Percentiles rank a stretch among this genome's conserved stretches.
These are phyloP conservation scores for Procambarus clarkii DNA, from an alignment of 1,140 invertebrate genomes.

Conservation along the genomic window DNA sequence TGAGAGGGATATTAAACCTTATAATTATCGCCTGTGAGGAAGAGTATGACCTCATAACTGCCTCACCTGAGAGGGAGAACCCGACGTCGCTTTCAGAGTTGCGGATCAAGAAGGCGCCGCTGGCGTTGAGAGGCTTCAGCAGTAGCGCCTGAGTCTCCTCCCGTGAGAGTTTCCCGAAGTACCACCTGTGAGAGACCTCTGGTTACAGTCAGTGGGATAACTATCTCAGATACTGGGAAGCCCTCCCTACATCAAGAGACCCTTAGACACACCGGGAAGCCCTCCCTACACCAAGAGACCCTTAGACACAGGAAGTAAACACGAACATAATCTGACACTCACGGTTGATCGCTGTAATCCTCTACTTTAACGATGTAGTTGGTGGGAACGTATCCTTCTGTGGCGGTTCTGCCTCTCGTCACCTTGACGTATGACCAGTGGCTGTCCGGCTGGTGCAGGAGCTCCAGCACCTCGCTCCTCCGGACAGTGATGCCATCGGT, in stretches of 20 bases:
- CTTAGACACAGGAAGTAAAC: neutral
- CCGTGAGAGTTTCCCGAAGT: neutral
- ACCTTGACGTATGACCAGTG: neutral
- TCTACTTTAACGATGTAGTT: neutral
- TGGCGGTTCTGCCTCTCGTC: neutral
- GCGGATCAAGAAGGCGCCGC: neutral
- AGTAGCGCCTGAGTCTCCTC: neutral
- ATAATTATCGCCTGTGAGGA: neutral
- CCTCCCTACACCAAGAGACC: too few relatives aligned
- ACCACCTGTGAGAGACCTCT: slow-evolving; percentile 2
- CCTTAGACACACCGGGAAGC: neutral
- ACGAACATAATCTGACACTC: neutral
- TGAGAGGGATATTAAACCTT: too few relatives aligned
- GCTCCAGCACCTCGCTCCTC: neutral
- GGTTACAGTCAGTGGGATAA: too few relatives aligned
- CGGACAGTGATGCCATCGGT: neutral
- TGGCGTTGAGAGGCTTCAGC: neutral
- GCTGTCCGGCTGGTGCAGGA: too few relatives aligned
- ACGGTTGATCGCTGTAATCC: slow-evolving; percentile 1
- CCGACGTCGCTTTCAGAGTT: neutral
- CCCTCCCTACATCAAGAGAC: too few relatives aligned
- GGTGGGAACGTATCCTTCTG: neutral
- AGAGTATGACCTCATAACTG: neutral
- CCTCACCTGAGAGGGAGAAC: slow-evolving; percentile 23
- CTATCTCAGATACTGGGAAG: too few relatives aligned